A percentile compares a stretch with the other conserved stretches of the same genome.
These are phyloP conservation scores for Saccopteryx leptura DNA, from an alignment of 2,113 vertebrate genomes.

Conservation along the genomic window DNA sequence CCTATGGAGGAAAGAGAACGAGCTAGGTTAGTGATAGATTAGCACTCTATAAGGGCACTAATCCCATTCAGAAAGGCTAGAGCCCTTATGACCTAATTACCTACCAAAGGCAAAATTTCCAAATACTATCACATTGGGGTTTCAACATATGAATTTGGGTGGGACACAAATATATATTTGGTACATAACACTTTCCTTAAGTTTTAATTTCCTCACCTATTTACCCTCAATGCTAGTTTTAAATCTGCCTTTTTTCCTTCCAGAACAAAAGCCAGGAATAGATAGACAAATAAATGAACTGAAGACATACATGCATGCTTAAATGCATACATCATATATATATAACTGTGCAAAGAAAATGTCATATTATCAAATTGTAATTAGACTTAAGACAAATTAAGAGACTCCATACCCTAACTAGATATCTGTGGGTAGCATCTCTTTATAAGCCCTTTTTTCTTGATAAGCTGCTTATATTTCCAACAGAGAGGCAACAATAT, in stretches of 20 bases:
- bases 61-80: background rate
- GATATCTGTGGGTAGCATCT: background rate
- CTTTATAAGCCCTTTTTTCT: background rate
- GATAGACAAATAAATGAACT: background rate
- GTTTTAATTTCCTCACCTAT: background rate
- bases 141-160: background rate
- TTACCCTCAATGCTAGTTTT: background rate
- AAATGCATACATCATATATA: background rate
- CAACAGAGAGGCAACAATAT: background rate
- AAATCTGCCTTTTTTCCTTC: background rate
- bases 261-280: background rate
- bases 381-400: background rate
- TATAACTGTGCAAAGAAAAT: background rate
- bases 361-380: background rate
- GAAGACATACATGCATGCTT: background rate
- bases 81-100: background rate
- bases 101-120: background rate
- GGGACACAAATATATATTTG: background rate
- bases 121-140: background rate
- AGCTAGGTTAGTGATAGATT: background rate
- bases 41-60: background rate
- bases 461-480: background rate
- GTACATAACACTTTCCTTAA: background rate
- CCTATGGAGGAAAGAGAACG: background rate
- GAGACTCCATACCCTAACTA: background rate